Conservation (phyloP, 2,797 vertebrate species). For the Sebastes diaconus region DNA sequence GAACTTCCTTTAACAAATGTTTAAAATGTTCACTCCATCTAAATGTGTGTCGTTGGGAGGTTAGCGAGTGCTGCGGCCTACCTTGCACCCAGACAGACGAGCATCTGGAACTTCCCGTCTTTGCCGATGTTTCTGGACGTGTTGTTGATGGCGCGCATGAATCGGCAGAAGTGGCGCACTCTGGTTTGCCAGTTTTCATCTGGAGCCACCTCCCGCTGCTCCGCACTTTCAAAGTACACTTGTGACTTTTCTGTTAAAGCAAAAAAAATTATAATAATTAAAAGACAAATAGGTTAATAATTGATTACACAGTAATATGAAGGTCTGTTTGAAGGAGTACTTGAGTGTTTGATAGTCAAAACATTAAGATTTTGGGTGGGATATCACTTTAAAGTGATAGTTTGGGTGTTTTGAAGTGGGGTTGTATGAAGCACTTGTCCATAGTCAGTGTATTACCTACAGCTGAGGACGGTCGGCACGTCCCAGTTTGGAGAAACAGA, state of each 20-base stretch:
- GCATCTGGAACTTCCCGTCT: constrained; percentile 99
- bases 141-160: constrained; percentile 95
- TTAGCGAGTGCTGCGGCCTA: constrained; percentile 61
- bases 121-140: constrained; percentile 97
- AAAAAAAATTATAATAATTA: neutral
- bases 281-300: neutral
- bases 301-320: neutral
- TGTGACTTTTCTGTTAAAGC: constrained; percentile 93
- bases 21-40: neutral
- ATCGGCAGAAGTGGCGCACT: constrained; percentile 94
- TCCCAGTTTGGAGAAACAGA: accelerated
- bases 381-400: neutral
- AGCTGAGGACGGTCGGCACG: accelerated
- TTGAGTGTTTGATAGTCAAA: neutral
- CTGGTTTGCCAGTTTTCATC: constrained; percentile 97
- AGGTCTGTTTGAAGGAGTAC: neutral
- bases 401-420: neutral
- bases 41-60: neutral
- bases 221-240: constrained; percentile 94
- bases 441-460: no score
- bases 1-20: neutral
- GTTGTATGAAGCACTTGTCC: neutral
- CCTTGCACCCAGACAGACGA: constrained; percentile 98
- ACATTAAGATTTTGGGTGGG: neutral
- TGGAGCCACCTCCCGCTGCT: constrained; percentile 87